Conservation (phyloP, 2,797 vertebrate genomes). For the Crypturellus tataupa region DNA sequence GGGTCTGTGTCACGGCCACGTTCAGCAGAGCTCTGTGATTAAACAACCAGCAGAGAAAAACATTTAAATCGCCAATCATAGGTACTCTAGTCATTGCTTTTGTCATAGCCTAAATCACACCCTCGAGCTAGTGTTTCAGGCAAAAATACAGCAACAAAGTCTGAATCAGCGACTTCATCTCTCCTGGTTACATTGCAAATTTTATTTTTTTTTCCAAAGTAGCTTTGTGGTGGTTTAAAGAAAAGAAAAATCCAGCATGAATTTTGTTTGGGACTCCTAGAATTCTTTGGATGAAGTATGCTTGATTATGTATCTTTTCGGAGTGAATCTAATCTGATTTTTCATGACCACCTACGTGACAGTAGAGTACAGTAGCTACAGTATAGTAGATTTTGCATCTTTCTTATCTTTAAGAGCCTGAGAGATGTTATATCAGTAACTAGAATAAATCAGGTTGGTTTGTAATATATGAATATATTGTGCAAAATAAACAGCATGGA, state of each 20-base stretch:
- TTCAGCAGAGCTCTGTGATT: background rate
- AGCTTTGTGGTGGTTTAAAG: background rate
- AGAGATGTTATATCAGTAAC: background rate
- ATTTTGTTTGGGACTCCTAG: background rate
- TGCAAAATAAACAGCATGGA: conserved; percentile 13
- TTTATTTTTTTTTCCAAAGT: background rate
- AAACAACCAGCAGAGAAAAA: background rate
- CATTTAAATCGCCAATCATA: conserved; percentile 33
- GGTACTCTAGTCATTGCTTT: conserved; percentile 15
- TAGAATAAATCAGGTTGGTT: conserved; percentile 10
- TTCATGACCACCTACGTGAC: background rate
- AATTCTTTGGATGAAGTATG: background rate
- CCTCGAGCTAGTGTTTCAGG: conserved; percentile 52
- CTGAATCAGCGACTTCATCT: background rate
- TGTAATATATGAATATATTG: background rate
- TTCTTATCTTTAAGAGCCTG: background rate
- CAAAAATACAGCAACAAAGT: conserved; percentile 44
- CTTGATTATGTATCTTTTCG: background rate
- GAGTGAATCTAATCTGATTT: background rate
- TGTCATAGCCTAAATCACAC: conserved; percentile 28
- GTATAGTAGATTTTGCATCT: background rate
- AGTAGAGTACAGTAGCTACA: background rate
- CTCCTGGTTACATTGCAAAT: background rate
- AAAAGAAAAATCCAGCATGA: background rate
- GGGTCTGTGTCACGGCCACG: fast-evolving